Conservation (phyloP, 30 jellyfish, hydroid and myxozoan species). For the Hydractinia echinata region DNA sequence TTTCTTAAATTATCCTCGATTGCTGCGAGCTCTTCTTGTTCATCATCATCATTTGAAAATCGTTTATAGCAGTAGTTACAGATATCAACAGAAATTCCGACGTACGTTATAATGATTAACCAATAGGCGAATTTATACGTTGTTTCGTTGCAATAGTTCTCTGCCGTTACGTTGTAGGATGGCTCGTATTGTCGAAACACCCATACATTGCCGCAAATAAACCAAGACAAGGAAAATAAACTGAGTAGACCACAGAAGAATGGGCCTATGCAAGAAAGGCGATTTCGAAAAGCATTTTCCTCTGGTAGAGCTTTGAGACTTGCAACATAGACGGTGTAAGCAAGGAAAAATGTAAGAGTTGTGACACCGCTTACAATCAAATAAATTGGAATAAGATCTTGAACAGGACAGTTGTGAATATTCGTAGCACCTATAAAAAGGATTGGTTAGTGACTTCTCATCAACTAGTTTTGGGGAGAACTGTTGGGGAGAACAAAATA, state of each 20-base stretch:
- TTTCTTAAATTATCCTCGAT: too few relatives aligned
- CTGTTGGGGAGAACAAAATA: too few relatives aligned
- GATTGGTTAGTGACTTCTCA: too few relatives aligned
- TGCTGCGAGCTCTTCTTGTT: too few relatives aligned
- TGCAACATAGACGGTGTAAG: too few relatives aligned
- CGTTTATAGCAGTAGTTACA: too few relatives aligned
- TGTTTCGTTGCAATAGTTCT: not conserved
- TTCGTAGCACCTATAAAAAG: not conserved
- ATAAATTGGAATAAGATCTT: not conserved
- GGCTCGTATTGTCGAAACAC: not conserved
- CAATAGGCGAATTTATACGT: not conserved
- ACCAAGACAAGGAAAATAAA: not conserved
- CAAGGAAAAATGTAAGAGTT: not conserved
- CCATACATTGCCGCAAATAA: constrained; percentile 16
- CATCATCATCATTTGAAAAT: too few relatives aligned
- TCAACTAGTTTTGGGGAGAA: too few relatives aligned
- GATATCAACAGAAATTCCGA: not conserved
- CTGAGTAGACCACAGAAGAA: not conserved
- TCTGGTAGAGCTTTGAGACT: too few relatives aligned
- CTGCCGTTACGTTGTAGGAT: not conserved
- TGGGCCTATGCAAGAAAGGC: too few relatives aligned
- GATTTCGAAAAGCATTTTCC: too few relatives aligned
- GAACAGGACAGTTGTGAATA: not conserved
- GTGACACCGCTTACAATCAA: not conserved
- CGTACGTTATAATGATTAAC: not conserved